Conservation (phyloP, 2,113 vertebrate species). For the Nerophis ophidion region DNA sequence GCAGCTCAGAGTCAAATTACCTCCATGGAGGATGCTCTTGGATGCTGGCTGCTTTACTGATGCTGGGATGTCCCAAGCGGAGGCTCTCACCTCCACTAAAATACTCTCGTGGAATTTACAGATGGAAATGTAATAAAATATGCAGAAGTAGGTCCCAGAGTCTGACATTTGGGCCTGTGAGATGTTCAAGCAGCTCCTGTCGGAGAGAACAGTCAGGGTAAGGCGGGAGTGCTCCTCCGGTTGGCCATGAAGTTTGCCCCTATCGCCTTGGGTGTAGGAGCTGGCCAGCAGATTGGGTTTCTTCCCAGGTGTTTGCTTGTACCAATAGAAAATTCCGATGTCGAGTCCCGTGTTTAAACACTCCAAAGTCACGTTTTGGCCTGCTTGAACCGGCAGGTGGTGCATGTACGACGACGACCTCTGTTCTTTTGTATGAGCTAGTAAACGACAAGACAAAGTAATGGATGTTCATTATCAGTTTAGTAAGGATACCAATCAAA, state of each 20-base stretch:
- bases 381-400: slow-evolving; percentile 9
- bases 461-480: too few relatives aligned
- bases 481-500: too few relatives aligned
- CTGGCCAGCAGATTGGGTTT: slow-evolving; percentile 9
- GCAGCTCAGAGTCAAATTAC: slow-evolving; percentile 50
- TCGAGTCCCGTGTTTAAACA: slow-evolving; percentile 14
- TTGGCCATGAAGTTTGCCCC: neutral
- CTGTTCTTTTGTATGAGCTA: too few relatives aligned
- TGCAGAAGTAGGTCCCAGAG: slow-evolving; percentile 37
- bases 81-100: slow-evolving; percentile 4
- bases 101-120: too few relatives aligned
- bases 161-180: slow-evolving; percentile 27
- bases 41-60: slow-evolving; percentile 12
- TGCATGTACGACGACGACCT: too few relatives aligned
- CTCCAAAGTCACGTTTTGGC: slow-evolving; percentile 21
- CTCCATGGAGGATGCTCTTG: slow-evolving; percentile 11
- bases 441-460: too few relatives aligned
- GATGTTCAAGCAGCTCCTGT: slow-evolving; percentile 3
- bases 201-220: too few relatives aligned
- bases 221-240: neutral
- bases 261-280: slow-evolving; percentile 6
- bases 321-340: slow-evolving; percentile 37
- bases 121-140: too few relatives aligned
- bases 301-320: slow-evolving; percentile 35
- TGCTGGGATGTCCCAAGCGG: neutral